Evolutionary conservation across 2,797 vertebrate genomes (phyloP).

Genomic region (Thunnus albacares): DNA sequence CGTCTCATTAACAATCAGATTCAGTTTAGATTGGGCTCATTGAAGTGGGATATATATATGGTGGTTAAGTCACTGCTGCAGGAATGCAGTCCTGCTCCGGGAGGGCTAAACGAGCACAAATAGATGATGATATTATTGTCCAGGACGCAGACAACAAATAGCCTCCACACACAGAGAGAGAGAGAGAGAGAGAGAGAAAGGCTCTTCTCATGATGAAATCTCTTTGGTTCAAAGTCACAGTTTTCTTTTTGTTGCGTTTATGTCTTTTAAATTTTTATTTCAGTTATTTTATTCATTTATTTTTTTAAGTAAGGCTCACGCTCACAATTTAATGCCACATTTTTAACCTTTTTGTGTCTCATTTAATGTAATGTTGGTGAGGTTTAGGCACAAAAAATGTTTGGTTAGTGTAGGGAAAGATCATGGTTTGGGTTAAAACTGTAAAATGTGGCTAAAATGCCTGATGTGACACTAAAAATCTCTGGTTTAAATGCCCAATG

Average conservation of each 20-base stretch:
- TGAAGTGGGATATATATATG: slow-evolving; percentile 31
- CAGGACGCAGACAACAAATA: neutral
- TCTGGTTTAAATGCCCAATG: too few relatives aligned
- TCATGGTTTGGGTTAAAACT: too few relatives aligned
- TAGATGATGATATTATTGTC: slow-evolving; percentile 7
- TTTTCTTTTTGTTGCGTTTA: neutral
- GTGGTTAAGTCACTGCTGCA: slow-evolving; percentile 41
- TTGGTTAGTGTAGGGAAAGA: too few relatives aligned
- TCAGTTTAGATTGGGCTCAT: slow-evolving; percentile 15
- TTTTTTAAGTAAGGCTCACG: neutral
- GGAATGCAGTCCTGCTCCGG: slow-evolving; percentile 27
- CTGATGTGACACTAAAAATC: too few relatives aligned
- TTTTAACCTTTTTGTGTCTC: too few relatives aligned
- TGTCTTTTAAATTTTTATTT: neutral
- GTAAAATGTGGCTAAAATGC: too few relatives aligned
- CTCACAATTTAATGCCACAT: too few relatives aligned
- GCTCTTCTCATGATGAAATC: neutral
- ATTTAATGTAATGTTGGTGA: too few relatives aligned
- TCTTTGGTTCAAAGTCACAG: neutral
- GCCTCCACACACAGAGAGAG: neutral
- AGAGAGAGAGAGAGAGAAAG: neutral
- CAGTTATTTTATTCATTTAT: too few relatives aligned
- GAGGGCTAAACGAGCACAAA: slow-evolving; percentile 1
- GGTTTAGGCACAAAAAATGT: too few relatives aligned
- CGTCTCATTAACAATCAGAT: slow-evolving; percentile 43